These are phyloP conservation scores for Acleris literana DNA, from an alignment of 2,888 invertebrate genomes.

Conservation along the genomic window DNA sequence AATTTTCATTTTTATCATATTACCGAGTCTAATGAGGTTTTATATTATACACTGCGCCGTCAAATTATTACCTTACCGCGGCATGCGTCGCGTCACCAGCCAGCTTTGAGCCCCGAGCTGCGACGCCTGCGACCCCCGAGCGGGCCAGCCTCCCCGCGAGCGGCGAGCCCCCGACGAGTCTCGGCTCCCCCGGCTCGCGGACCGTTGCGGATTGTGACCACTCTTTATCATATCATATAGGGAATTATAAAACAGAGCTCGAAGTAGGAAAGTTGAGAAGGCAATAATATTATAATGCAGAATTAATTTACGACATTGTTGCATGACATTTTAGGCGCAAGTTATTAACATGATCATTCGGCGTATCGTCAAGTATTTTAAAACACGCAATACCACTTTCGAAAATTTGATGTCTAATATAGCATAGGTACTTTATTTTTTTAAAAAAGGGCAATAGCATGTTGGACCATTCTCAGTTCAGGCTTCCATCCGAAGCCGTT, in stretches of 20 bases:
- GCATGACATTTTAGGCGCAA: constrained; percentile 37
- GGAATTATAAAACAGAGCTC: constrained; percentile 42
- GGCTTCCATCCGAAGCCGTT: too few species aligned
- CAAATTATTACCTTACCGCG: too few species aligned
- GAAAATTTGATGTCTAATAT: neutral
- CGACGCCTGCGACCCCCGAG: too few species aligned
- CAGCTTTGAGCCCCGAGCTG: too few species aligned
- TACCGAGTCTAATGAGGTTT: neutral
- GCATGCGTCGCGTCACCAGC: too few species aligned
- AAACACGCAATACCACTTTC: constrained; percentile 8
- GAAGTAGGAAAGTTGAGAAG: constrained; percentile 40
- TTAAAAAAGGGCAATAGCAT: too few species aligned
- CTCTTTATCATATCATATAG: neutral
- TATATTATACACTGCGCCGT: neutral
- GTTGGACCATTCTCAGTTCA: too few species aligned
- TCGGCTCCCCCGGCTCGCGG: too few species aligned
- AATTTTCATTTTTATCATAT: neutral
- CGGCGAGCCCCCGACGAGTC: too few species aligned
- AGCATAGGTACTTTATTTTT: neutral
- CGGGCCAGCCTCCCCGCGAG: too few species aligned
- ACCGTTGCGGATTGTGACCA: too few species aligned
- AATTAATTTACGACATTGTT: constrained; percentile 38
- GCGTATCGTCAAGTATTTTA: constrained; percentile 15
- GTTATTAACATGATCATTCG: constrained; percentile 17
- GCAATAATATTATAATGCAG: constrained; percentile 41